Percentiles rank a stretch among this genome's conserved stretches.
Conservation (phyloP, 1,140 invertebrate genomes). For the Oncopeltus fasciatus region DNA sequence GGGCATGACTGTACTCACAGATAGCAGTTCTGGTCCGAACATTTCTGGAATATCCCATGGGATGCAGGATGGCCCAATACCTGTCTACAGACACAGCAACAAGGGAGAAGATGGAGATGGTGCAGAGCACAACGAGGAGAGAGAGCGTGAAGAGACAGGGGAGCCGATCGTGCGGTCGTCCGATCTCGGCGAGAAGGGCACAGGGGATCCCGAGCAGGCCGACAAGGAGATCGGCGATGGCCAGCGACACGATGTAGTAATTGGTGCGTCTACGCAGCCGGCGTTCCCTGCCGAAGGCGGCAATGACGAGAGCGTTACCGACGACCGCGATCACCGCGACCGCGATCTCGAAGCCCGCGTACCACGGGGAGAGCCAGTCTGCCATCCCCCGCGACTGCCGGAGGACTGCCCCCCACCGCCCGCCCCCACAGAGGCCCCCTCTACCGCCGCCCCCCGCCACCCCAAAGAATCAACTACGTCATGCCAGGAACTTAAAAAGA, state of each 20-base stretch:
- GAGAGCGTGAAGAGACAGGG: conserved; percentile 78
- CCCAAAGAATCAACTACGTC: no score
- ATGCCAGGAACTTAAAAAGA: no score
- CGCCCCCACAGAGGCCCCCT: background rate
- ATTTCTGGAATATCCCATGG: conserved; percentile 76
- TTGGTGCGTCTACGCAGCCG: conserved; percentile 67
- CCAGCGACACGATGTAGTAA: conserved; percentile 80
- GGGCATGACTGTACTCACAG: conserved; percentile 45
- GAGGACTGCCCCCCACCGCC: background rate
- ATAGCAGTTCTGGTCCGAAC: conserved; percentile 70
- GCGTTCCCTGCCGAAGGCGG: conserved; percentile 62
- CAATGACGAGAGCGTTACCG: conserved; percentile 72
- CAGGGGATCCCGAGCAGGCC: conserved; percentile 69
- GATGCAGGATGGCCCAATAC: conserved; percentile 82
- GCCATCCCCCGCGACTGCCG: background rate
- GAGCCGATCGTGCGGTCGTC: conserved; percentile 59
- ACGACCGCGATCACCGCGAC: conserved; percentile 66
- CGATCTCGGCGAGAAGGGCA: conserved; percentile 60
- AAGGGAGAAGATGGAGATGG: conserved; percentile 80
- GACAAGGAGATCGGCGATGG: conserved; percentile 68
- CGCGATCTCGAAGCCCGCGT: conserved; percentile 58
- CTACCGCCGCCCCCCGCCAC: background rate
- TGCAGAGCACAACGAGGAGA: conserved; percentile 71
- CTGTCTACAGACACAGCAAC: conserved; percentile 81
- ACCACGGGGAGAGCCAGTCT: conserved; percentile 26